Evolutionary conservation across 2,888 invertebrate species (phyloP), one percentile per base, ranked within the genome.

Genomic region (Hirudinaria manillensis): DNA sequence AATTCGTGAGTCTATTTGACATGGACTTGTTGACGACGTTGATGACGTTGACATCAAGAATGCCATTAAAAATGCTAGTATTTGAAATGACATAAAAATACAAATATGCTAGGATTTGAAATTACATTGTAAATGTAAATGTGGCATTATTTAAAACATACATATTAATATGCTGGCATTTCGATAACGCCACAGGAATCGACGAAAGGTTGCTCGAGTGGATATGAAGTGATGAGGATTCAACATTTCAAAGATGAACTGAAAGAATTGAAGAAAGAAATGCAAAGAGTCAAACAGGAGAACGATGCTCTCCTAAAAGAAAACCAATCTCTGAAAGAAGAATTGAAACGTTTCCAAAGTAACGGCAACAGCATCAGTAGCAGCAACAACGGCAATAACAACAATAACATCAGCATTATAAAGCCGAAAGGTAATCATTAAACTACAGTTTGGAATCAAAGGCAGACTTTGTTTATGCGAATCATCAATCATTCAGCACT

Each of bases 211-310:
- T 61, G 29, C 21, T 29, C 61, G 24, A 27, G 27, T 10, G 61
- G 29, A 3, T 61, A 27, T n/a, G 61, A 61, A 13, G 29, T 3
- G 3, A 10, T 61, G 61, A 24, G 61, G 13, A 61, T 61, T 29
- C 61, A 61, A 10, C 61, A 61, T 61, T 61, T 61, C 61, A 61
- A 61, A 61, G 61, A 16, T 19, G 61, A 61, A 61, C 24, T 61
- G 61, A 61, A 29, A 61, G 27, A 61, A 13, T 29, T 61, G 61
- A 61, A 29, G 61, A 27, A 27, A n/a, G 61, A 61, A 61, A 24
- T 27, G 24, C 27, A 61, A 10, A 61, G 21, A 29, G 27, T 61
- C 27, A 61, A 61, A 29, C 27, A 19, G 61, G 61, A 61, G 1
- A 61, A 61, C 61, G 19, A 29, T 10, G 29, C 24, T 27, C 61